Base-by-base conservation (phyloP, 2,113 vertebrate species). In the Salvelinus sp. region DNA sequence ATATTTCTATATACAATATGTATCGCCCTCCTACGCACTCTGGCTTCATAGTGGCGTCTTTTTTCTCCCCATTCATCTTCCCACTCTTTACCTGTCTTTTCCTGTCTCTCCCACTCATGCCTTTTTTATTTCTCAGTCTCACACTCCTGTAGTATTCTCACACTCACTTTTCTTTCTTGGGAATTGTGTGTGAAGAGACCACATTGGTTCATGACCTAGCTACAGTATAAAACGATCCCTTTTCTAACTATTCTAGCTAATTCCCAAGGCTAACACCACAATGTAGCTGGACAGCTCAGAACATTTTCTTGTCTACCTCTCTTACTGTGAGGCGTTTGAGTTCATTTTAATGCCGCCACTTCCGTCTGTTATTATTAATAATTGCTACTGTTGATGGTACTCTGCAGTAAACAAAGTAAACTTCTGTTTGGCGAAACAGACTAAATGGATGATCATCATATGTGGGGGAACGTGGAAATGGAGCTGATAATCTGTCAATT, bases 401-500 rank as follows among this genome's bases (percentile, higher is more conserved):
- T 44, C 14, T 33, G 10, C 14, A 70, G 69, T 74, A 58, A 78
- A 67, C 50, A 79, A 78, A 77, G 73, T n/a, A 2, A 67, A 68
- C 67, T 22, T 66, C 73, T 69, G 33, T 65, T 47, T 67, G 27
- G 28, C 28, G 58, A 69, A 79, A 20, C 23, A 71, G 70, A 76
- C 80, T 78, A 73, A 75, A 75, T 77, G 70, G 69, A 75, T 79
- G 71, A 57, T 75, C 62, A 74, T 72, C 67, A 82, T 77, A 76
- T 83, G 74, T 79, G 74, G 54, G 50, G 72, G 65, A 77, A 72
- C 23, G 73, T 73, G 77, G 70, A 79, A 70, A 67, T 60, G 38
- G 70, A 76, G 13, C 50, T 54, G 57, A 78, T 60, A 76, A 76
- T 64, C 54, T 72, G 58, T 67, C 63, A 64, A 47, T 50, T 76